Percentiles rank a stretch among this genome's conserved stretches.
These are phyloP conservation scores for Apeira syringaria DNA, from an alignment of 2,888 invertebrate genomes.

Conservation along the genomic window DNA sequence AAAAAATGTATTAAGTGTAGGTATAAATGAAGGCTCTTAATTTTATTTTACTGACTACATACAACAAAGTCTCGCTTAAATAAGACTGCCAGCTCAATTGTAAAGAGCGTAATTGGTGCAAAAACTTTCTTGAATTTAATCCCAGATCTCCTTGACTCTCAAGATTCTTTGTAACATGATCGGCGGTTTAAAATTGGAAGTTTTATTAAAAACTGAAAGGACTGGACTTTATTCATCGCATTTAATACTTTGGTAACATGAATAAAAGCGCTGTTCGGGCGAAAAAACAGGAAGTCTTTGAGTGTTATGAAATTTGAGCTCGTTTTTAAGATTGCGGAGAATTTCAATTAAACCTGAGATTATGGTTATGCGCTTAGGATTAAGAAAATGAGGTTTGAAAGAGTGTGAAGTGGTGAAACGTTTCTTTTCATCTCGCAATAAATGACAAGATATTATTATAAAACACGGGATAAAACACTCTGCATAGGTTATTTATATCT, in stretches of 20 bases:
- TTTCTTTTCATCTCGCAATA: too few relatives aligned
- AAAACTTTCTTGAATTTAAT: conserved; percentile 10
- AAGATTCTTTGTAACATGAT: conserved; percentile 34
- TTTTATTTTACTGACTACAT: too few relatives aligned
- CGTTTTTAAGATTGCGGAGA: conserved; percentile 3
- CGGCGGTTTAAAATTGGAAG: conserved; percentile 24
- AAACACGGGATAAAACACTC: too few relatives aligned
- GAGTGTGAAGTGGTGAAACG: conserved; percentile 1
- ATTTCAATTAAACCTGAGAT: conserved; percentile 4
- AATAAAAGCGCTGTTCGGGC: conserved; percentile 10
- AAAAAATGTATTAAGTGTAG: too few relatives aligned
- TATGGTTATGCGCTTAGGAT: conserved; percentile 1
- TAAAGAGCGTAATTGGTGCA: conserved; percentile 15
- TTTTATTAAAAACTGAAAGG: conserved; percentile 16
- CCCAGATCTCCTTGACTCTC: conserved; percentile 24
- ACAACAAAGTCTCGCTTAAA: too few relatives aligned
- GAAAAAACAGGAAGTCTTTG: conserved; percentile 11
- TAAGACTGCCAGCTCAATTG: conserved; percentile 8
- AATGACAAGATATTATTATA: too few relatives aligned
- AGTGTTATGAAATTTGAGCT: conserved; percentile 16
- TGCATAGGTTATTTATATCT: too few relatives aligned
- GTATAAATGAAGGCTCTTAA: too few relatives aligned
- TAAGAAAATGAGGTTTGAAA: neutral
- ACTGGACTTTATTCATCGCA: conserved; percentile 1
- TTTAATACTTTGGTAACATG: conserved; percentile 12